Evolutionary conservation across 2,113 vertebrate species (phyloP), one percentile per base, ranked within the genome.

Genomic region (Syngnathoides biaculeatus): DNA sequence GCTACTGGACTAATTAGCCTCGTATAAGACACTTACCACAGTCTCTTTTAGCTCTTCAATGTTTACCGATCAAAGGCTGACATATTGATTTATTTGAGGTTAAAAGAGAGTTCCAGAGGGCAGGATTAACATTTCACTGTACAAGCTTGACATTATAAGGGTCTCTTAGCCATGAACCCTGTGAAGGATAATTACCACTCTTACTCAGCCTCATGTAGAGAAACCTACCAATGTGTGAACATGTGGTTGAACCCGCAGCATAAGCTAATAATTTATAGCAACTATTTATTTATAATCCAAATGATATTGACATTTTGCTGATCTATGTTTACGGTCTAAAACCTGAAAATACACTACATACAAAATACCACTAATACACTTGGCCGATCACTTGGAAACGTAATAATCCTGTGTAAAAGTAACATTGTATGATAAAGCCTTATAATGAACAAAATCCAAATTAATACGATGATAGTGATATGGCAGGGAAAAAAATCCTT

Each of bases 11-110:
- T 87, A 86, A 90, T 87, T 88, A 85, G 82, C 55, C 77, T 79
- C 84, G 79, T 87, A 86, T 83, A 84, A 79, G 71, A 79, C 73
- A 55, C 75, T 83, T 76, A 80, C 86, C 79, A 64, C 72, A 85
- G 79, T 84, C 74, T 84, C 84, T 85, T 84, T 84, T 77, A 88
- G 86, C 82, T 80, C 63, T 64, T 78, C 78, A 76, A 52, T 74
- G 75, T 83, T 75, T 81, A 55, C 47, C 65, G 75, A 90, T 89
- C 82, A 90, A 85, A 90, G 83, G 64, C 65, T 58, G 68, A 67
- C 60, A 71, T 72, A 90, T 86, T 81, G 87, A 89, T 88, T 90
- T 81, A 85, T 86, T 89, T 88, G 75, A 74, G 75, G 82, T 80
- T 85, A 80, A 84, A 80, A 82, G 80, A 73, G 76, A 79, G 86